These are phyloP conservation scores for Agrotis clavis DNA, from an alignment of 2,888 invertebrate genomes.

Conservation along the genomic window DNA sequence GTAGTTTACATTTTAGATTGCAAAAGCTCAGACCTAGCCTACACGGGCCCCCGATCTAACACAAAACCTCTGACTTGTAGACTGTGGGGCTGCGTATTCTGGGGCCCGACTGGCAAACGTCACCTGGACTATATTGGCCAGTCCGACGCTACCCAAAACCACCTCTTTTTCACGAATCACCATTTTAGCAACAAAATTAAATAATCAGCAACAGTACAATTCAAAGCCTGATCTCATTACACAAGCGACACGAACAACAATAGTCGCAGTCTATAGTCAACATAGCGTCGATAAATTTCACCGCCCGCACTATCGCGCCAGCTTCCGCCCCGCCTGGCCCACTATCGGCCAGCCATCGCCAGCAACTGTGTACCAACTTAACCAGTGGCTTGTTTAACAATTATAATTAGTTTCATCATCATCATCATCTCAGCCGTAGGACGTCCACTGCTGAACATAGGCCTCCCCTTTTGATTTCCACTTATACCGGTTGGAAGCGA, in stretches of 20 bases:
- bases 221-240: conserved; percentile 41
- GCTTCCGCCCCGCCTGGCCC: conserved; percentile 47
- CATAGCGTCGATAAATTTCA: conserved; percentile 52
- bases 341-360: conserved; percentile 48
- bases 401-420: no score
- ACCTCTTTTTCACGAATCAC: background rate
- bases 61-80: no score
- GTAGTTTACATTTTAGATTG: no score
- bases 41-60: no score
- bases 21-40: no score
- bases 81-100: no score
- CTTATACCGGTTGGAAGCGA: no score
- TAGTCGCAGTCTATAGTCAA: conserved; percentile 23
- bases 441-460: no score
- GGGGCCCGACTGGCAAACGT: no score
- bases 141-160: background rate
- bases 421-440: no score
- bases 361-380: conserved; percentile 19
- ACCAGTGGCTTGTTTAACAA: conserved; percentile 27
- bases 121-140: no score
- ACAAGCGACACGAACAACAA: conserved; percentile 34
- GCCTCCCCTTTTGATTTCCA: no score
- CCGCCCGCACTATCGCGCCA: conserved; percentile 42
- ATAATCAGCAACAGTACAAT: background rate
- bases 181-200: background rate